phyloP scores from a whole-genome alignment of 2,888 invertebrate genomes.

The Clistopyga incitator region DNA sequence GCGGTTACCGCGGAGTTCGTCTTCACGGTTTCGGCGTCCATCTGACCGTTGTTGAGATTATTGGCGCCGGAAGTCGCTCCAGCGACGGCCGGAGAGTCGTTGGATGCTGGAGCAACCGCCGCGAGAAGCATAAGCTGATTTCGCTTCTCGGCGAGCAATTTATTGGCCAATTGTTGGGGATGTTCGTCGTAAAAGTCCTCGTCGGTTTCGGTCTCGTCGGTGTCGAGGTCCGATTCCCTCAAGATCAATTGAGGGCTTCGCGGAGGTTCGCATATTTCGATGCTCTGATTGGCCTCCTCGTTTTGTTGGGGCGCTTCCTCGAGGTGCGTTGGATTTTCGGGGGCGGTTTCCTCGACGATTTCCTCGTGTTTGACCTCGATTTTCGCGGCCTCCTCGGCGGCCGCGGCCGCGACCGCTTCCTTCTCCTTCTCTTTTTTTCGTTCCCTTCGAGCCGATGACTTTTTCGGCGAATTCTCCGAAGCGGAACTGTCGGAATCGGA shows the following conservation, averaged over 20 bases:
- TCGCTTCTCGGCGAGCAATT: conserved; percentile 90
- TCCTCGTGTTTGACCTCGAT: conserved; percentile 81
- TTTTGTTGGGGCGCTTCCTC: conserved; percentile 55
- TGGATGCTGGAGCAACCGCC: conserved; percentile 86
- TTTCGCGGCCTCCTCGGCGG: neutral
- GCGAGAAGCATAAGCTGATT: conserved; percentile 88
- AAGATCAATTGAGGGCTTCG: conserved; percentile 80
- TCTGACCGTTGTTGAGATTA: conserved; percentile 79
- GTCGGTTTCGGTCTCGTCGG: conserved; percentile 93
- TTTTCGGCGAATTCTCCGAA: conserved; percentile 86
- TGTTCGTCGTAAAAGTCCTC: conserved; percentile 95
- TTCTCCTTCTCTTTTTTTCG: conserved; percentile 83
- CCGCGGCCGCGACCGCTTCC: conserved; percentile 3
- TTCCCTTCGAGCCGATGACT: conserved; percentile 79
- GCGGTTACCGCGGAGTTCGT: conserved; percentile 33
- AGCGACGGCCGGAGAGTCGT: conserved; percentile 65
- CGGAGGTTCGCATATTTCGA: conserved; percentile 58
- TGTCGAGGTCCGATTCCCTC: conserved; percentile 93
- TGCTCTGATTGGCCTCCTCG: conserved; percentile 61
- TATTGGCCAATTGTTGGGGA: conserved; percentile 91
- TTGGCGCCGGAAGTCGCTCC: neutral
- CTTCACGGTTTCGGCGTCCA: conserved; percentile 42
- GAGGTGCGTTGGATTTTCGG: conserved; percentile 85
- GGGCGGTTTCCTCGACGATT: conserved; percentile 82
- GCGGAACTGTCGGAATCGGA: conserved; percentile 87